Percentiles rank a stretch among this genome's conserved stretches.
phyloP scores from a whole-genome alignment of 2,797 vertebrate species.

The Gallinago solitaria region DNA sequence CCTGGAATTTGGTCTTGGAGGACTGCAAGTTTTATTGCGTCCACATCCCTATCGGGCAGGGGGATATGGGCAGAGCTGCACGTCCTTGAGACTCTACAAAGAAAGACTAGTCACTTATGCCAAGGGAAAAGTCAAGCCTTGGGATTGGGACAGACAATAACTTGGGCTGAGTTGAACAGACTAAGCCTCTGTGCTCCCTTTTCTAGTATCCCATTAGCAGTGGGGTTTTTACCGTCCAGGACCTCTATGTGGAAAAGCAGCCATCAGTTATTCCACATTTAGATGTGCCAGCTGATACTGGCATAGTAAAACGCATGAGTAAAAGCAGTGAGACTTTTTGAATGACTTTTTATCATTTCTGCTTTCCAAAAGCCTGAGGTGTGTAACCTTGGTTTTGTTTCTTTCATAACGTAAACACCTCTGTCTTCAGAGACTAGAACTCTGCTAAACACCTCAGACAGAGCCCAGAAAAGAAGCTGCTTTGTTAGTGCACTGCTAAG shows the following conservation, averaged over 20 bases:
- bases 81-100: neutral
- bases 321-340: neutral
- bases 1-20: neutral
- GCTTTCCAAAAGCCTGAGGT: neutral
- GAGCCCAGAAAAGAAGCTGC: neutral
- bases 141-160: neutral
- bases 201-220: neutral
- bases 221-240: neutral
- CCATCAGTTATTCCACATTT: neutral
- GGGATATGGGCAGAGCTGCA: neutral
- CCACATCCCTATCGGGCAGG: neutral
- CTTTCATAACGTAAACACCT: neutral
- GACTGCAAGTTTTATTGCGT: neutral
- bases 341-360: neutral
- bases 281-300: neutral
- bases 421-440: neutral
- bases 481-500: too few species aligned
- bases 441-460: neutral
- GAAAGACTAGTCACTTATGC: neutral
- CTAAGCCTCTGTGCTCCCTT: neutral
- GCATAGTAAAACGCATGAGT: neutral
- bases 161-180: neutral
- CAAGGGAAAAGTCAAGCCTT: neutral
- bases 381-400: neutral
- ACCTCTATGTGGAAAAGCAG: neutral